Evolutionary conservation across 2,113 vertebrate genomes (phyloP).

Genomic region (Atrichornis clamosus): DNA sequence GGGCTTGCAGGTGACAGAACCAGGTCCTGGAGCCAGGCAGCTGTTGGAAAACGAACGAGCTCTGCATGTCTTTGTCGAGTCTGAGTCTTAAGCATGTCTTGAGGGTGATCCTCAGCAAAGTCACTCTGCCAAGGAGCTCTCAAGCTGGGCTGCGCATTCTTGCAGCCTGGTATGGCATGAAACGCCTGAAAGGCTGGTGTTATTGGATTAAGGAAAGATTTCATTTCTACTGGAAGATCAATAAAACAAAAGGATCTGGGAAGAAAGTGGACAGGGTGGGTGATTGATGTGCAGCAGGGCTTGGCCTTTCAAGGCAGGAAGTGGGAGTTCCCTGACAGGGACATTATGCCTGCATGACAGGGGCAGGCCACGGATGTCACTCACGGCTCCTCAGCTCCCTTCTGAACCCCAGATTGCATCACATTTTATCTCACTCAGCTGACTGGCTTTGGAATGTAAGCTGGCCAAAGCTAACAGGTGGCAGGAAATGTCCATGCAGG

Average conservation of each 20-base stretch:
- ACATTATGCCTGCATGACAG: not conserved
- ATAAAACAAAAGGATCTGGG: not conserved
- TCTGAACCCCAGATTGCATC: not conserved
- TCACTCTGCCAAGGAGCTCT: not conserved
- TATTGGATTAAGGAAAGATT: constrained; percentile 15
- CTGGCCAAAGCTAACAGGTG: not conserved
- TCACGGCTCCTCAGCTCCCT: not conserved
- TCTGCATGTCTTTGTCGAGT: not conserved
- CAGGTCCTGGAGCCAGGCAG: not conserved
- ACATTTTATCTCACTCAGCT: not conserved
- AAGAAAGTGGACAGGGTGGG: not conserved
- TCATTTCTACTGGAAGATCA: constrained; percentile 11
- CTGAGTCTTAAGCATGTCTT: not conserved
- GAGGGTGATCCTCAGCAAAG: not conserved
- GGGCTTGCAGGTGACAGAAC: not conserved
- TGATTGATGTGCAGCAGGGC: not conserved
- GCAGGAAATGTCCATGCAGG: not conserved
- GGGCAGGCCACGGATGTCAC: not conserved
- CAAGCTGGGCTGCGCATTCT: not conserved
- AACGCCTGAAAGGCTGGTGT: not conserved
- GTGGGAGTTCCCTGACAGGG: not conserved
- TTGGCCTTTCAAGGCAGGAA: not conserved
- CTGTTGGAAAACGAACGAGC: not conserved
- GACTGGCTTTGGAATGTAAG: not conserved
- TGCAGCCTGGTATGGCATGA: not conserved